Conservation (phyloP, 2,888 invertebrate species). For the Latrodectus elegans region DNA sequence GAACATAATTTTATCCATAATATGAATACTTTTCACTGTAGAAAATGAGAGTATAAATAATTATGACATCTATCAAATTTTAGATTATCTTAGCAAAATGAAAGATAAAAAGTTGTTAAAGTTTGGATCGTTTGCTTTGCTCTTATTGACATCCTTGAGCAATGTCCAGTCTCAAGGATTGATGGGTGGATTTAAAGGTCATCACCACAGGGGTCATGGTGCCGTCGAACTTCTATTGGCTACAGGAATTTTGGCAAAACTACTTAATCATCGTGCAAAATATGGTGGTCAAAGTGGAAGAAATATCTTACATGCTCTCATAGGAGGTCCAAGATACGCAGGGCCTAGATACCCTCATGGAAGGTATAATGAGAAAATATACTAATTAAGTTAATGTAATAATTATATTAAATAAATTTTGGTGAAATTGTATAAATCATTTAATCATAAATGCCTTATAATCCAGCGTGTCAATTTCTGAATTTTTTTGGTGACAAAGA, state of each 20-base stretch:
- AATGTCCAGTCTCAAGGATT: conserved; percentile 40
- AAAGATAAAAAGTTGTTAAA: conserved; percentile 11
- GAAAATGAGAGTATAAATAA: no score
- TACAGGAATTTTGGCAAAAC: conserved; percentile 63
- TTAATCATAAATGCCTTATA: no score
- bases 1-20: no score
- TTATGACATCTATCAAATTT: background rate
- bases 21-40: no score
- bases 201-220: conserved; percentile 16
- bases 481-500: no score
- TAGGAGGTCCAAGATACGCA: conserved; percentile 51
- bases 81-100: conserved; percentile 30
- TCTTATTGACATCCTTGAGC: background rate
- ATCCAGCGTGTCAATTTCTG: no score
- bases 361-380: conserved; percentile 16
- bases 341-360: conserved; percentile 11
- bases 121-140: background rate
- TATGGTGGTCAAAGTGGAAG: conserved; percentile 27
- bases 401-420: no score
- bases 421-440: no score
- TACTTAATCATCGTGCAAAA: conserved; percentile 54
- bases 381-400: no score
- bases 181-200: conserved; percentile 47
- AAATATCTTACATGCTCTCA: conserved; percentile 33
- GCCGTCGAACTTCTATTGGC: conserved; percentile 60